Percentiles rank a stretch among this genome's conserved stretches.
These are phyloP conservation scores for Notodonta dromedarius DNA, from an alignment of 2,888 invertebrate species.

Conservation along the genomic window DNA sequence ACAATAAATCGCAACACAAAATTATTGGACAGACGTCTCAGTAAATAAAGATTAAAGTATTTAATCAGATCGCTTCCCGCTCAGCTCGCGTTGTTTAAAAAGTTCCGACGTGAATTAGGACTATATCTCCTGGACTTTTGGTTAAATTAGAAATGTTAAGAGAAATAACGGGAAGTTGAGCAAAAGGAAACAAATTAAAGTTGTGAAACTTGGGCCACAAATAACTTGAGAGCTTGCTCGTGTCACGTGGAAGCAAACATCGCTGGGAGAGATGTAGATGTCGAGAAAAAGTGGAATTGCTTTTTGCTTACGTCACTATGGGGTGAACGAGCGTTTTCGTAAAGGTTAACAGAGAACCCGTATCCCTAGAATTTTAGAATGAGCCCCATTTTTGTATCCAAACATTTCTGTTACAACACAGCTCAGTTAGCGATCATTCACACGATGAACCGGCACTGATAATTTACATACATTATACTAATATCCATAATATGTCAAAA, in stretches of 20 bases:
- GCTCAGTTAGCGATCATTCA: too few relatives aligned
- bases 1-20: constrained; percentile 75
- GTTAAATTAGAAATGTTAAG: constrained; percentile 39
- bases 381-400: too few relatives aligned
- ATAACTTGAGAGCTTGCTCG: constrained; percentile 1
- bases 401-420: too few relatives aligned
- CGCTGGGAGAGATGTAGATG: constrained; percentile 1
- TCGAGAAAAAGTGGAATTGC: neutral
- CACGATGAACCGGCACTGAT: too few relatives aligned
- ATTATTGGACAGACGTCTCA: constrained; percentile 67
- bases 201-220: constrained; percentile 21
- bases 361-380: too few relatives aligned
- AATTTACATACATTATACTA: too few relatives aligned
- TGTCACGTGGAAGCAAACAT: neutral
- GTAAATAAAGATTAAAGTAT: constrained; percentile 81
- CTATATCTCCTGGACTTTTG: constrained; percentile 66
- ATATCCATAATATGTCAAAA: too few relatives aligned
- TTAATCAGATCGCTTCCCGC: constrained; percentile 71
- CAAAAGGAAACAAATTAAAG: constrained; percentile 34
- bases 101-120: constrained; percentile 78
- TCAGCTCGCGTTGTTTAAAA: constrained; percentile 61
- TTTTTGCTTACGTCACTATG: neutral
- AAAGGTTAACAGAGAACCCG: neutral
- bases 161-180: constrained; percentile 33
- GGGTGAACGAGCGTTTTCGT: neutral